A percentile compares a stretch with the other conserved stretches of the same genome.
These are phyloP conservation scores for Malaclemys terrapin DNA, from an alignment of 2,113 vertebrate species.

Conservation along the genomic window DNA sequence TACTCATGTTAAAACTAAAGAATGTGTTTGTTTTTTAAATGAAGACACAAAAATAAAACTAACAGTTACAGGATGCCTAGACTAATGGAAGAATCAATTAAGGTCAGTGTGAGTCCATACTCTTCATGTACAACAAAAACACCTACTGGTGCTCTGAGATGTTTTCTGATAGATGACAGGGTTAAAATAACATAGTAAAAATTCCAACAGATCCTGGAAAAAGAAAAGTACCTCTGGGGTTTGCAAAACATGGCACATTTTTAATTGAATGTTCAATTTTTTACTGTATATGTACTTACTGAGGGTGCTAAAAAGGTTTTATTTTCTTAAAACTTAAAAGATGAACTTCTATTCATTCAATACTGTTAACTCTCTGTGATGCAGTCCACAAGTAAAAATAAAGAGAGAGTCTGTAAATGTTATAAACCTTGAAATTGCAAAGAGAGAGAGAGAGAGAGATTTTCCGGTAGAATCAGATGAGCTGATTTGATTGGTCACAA, in stretches of 20 bases:
- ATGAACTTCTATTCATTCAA: constrained; percentile 36
- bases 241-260: not conserved
- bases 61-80: not conserved
- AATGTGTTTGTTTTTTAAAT: not conserved
- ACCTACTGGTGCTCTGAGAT: not conserved
- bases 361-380: not conserved
- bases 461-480: not conserved
- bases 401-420: not conserved
- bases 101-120: not conserved
- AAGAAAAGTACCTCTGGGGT: not conserved
- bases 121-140: constrained; percentile 2
- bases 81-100: not conserved
- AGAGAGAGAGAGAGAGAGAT: not conserved
- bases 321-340: constrained; percentile 6
- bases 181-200: constrained; percentile 48
- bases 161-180: constrained; percentile 13
- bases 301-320: not conserved
- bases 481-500: not conserved
- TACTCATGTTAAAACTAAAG: not conserved
- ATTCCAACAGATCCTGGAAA: constrained; percentile 44
- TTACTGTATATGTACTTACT: not conserved
- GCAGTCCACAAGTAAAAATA: not conserved
- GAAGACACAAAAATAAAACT: not conserved
- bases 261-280: not conserved
- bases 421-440: not conserved